These are phyloP conservation scores for Heliconius melpomene DNA, from an alignment of 1,140 invertebrate species.

Conservation along the genomic window DNA sequence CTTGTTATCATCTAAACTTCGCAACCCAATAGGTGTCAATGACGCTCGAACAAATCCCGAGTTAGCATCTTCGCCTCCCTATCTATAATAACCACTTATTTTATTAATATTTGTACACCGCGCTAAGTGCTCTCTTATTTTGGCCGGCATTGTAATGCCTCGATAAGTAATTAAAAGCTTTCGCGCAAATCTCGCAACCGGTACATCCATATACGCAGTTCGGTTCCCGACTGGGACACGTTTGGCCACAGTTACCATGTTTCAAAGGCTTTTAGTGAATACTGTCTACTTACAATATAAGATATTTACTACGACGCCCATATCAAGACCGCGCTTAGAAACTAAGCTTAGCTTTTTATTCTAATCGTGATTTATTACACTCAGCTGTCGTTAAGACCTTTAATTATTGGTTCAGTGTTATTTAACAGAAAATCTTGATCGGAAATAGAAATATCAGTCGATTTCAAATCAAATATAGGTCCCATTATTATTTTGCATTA, in stretches of 20 bases:
- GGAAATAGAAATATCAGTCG: constrained; percentile 21
- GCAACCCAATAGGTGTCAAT: no score
- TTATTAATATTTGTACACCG: neutral
- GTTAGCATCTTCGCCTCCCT: no score
- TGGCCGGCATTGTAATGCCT: constrained; percentile 12
- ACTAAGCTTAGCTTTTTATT: neutral
- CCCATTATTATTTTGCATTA: constrained; percentile 21
- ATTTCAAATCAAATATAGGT: neutral
- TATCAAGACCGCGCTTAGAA: no score
- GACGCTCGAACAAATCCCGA: no score
- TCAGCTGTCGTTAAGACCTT: neutral
- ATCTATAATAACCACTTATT: neutral
- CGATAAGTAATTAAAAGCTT: constrained; percentile 1
- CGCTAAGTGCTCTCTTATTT: neutral
- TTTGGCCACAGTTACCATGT: neutral
- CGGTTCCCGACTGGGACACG: constrained; percentile 2
- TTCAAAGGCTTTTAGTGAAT: neutral
- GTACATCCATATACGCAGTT: constrained; percentile 14
- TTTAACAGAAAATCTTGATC: neutral
- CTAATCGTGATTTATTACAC: neutral
- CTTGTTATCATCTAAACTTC: no score
- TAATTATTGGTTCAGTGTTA: neutral
- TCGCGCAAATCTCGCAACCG: constrained; percentile 9
- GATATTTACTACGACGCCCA: no score
- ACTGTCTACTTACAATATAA: neutral